A percentile compares a stretch with the other conserved stretches of the same genome.
These are phyloP conservation scores for Drosophila dunni DNA, from an alignment of 1,140 invertebrate genomes.

Conservation along the genomic window DNA sequence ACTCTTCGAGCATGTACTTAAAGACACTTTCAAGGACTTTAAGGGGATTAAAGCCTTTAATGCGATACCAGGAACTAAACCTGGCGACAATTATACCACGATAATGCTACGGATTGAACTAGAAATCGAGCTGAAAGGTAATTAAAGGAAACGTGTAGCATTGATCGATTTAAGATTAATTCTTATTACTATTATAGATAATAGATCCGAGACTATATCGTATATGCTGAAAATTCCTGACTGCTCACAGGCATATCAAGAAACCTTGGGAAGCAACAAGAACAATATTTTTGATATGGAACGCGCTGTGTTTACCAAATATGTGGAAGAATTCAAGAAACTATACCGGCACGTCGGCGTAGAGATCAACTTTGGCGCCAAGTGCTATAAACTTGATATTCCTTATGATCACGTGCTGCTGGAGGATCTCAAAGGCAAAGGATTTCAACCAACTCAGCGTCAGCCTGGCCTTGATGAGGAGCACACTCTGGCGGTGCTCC, in stretches of 20 bases:
- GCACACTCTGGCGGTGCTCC: conserved; percentile 85
- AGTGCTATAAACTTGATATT: conserved; percentile 48
- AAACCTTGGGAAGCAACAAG: conserved; percentile 22
- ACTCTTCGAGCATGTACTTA: conserved; percentile 83
- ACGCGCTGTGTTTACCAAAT: conserved; percentile 56
- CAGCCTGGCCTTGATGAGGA: conserved; percentile 85
- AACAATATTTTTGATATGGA: conserved; percentile 61
- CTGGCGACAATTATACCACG: conserved; percentile 76
- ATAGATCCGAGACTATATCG: conserved; percentile 27
- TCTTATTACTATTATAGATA: conserved; percentile 28
- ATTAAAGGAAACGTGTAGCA: too few relatives aligned
- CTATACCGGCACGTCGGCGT: conserved; percentile 72
- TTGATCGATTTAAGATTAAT: background rate
- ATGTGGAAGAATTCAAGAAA: conserved; percentile 67
- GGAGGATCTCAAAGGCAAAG: conserved; percentile 85
- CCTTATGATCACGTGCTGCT: conserved; percentile 82
- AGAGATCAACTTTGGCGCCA: conserved; percentile 67
- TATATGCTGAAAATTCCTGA: conserved; percentile 70
- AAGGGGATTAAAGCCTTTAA: conserved; percentile 62
- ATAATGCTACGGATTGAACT: conserved; percentile 66
- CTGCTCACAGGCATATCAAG: conserved; percentile 32
- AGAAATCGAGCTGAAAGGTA: conserved; percentile 61
- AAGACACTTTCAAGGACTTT: conserved; percentile 62
- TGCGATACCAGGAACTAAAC: conserved; percentile 45
- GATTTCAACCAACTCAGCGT: conserved; percentile 84